Percentiles rank a stretch among this genome's conserved stretches.
phyloP scores from a whole-genome alignment of 2,797 vertebrate genomes.

The Natrix natrix region DNA sequence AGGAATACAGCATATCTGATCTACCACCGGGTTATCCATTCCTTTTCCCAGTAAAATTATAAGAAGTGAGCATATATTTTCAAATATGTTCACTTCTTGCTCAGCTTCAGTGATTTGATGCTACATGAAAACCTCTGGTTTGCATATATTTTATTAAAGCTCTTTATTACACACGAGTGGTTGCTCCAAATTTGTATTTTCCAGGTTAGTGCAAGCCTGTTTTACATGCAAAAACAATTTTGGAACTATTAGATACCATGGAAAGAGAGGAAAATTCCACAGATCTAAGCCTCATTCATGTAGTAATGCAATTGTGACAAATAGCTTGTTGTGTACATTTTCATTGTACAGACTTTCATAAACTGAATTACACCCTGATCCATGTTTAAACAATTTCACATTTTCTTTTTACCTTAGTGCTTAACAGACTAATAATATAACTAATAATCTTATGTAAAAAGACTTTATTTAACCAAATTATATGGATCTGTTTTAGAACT shows the following conservation, averaged over 20 bases:
- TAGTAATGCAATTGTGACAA: not conserved
- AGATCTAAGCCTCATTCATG: not conserved
- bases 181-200: not conserved
- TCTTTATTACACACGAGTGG: not conserved
- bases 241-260: not conserved
- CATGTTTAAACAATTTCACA: not conserved
- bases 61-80: not conserved
- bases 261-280: not conserved
- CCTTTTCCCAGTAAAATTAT: not conserved
- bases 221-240: not conserved
- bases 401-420: not conserved
- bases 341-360: not conserved
- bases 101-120: not conserved
- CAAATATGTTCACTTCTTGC: not conserved
- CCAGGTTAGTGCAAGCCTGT: not conserved
- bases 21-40: not conserved
- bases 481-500: constrained; percentile 74
- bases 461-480: constrained; percentile 22
- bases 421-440: not conserved
- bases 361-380: not conserved
- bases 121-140: not conserved
- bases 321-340: not conserved
- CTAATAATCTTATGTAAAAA: not conserved
- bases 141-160: not conserved
- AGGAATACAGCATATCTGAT: not conserved